A percentile compares a stretch with the other conserved stretches of the same genome.
These are phyloP conservation scores for Cephalopachus bancanus DNA, from an alignment of 2,797 vertebrate genomes.

Conservation along the genomic window DNA sequence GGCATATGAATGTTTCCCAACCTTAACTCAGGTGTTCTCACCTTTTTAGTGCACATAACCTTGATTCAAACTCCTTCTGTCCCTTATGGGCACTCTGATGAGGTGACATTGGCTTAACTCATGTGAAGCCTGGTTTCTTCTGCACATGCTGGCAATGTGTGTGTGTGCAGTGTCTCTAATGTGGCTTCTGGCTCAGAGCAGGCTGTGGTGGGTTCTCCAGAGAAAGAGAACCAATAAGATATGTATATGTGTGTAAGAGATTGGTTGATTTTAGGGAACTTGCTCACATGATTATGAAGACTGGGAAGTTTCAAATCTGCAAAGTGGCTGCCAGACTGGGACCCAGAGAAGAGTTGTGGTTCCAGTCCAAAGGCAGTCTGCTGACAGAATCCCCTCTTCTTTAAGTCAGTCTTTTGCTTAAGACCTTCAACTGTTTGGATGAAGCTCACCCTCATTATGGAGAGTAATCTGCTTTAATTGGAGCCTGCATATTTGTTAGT, in stretches of 20 bases:
- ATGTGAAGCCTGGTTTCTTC: accelerated
- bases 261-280: neutral
- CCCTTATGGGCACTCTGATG: neutral
- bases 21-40: neutral
- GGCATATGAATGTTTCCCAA: too few species aligned
- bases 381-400: neutral
- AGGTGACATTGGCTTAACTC: neutral
- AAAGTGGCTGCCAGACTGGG: neutral
- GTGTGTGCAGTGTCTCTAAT: accelerated
- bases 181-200: neutral
- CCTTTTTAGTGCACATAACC: neutral
- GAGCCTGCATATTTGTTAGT: neutral
- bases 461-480: neutral
- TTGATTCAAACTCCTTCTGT: neutral
- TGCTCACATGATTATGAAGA: neutral
- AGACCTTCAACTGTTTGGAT: neutral
- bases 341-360: neutral
- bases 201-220: neutral
- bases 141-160: neutral
- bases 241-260: too few species aligned
- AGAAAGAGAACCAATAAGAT: neutral
- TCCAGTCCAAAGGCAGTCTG: neutral
- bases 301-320: neutral
- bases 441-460: neutral
- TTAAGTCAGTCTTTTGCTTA: neutral